These are phyloP conservation scores for Baryphthengus martii DNA, from an alignment of 2,113 vertebrate genomes.

Conservation along the genomic window DNA sequence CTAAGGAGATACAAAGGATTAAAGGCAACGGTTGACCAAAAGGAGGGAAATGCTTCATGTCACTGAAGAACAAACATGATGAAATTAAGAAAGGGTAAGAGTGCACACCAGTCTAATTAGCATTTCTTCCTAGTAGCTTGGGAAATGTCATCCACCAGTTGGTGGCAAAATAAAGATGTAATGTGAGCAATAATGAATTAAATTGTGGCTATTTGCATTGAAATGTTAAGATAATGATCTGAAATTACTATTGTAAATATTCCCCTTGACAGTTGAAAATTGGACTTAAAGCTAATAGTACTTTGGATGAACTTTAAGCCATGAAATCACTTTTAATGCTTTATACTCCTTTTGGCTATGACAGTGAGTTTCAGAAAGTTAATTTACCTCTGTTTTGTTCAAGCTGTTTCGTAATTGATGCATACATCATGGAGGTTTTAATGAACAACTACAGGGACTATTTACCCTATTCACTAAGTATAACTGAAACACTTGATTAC, in stretches of 20 bases:
- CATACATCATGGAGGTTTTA: constrained; percentile 75
- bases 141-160: constrained; percentile 83
- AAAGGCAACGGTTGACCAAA: constrained; percentile 45
- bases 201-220: constrained; percentile 82
- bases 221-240: constrained; percentile 82
- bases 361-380: constrained; percentile 70
- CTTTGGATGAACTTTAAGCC: constrained; percentile 80
- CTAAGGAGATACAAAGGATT: not conserved
- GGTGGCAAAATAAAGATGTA: constrained; percentile 83
- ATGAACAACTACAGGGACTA: constrained; percentile 75
- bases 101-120: constrained; percentile 77
- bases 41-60: constrained; percentile 24
- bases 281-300: constrained; percentile 78
- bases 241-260: constrained; percentile 82
- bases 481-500: constrained; percentile 69
- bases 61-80: constrained; percentile 44
- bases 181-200: constrained; percentile 81
- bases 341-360: constrained; percentile 73
- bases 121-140: constrained; percentile 77
- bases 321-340: constrained; percentile 72
- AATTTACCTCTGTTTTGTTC: constrained; percentile 80
- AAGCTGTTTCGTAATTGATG: constrained; percentile 80
- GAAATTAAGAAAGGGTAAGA: constrained; percentile 75
- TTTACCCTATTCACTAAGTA: constrained; percentile 75
- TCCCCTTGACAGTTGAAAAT: constrained; percentile 79